Evolutionary conservation across 2,797 vertebrate genomes (phyloP).

Genomic region (Cossypha polioptera): DNA sequence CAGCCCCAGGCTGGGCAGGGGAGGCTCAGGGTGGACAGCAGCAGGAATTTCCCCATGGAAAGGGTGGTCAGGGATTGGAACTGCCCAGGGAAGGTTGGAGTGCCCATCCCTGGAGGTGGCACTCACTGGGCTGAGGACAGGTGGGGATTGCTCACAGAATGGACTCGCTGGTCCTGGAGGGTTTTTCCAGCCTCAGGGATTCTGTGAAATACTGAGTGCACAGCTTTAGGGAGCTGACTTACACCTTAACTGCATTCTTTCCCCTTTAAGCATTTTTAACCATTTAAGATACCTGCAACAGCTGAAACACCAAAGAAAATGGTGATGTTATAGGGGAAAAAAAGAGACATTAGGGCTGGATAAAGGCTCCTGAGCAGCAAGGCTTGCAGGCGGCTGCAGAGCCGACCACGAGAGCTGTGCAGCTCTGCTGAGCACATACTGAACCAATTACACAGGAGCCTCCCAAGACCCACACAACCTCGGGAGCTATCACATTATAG

Average conservation of each 20-base stretch:
- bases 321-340: background rate
- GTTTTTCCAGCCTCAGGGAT: background rate
- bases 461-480: background rate
- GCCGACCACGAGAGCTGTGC: background rate
- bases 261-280: background rate
- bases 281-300: background rate
- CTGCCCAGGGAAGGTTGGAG: background rate
- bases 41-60: background rate
- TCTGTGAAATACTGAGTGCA: background rate
- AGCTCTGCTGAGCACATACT: background rate
- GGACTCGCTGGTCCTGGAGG: accelerated
- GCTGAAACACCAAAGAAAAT: background rate
- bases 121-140: background rate
- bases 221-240: background rate
- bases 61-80: accelerated
- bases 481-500: background rate
- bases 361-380: accelerated
- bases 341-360: background rate
- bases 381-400: accelerated
- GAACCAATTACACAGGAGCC: conserved; percentile 20
- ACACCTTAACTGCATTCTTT: background rate
- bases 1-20: background rate
- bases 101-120: accelerated
- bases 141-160: accelerated
- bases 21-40: accelerated